Percentiles rank a stretch among this genome's conserved stretches.
These are phyloP conservation scores for Pteronotus mesoamericanus DNA, from an alignment of 2,797 vertebrate species.

Conservation along the genomic window DNA sequence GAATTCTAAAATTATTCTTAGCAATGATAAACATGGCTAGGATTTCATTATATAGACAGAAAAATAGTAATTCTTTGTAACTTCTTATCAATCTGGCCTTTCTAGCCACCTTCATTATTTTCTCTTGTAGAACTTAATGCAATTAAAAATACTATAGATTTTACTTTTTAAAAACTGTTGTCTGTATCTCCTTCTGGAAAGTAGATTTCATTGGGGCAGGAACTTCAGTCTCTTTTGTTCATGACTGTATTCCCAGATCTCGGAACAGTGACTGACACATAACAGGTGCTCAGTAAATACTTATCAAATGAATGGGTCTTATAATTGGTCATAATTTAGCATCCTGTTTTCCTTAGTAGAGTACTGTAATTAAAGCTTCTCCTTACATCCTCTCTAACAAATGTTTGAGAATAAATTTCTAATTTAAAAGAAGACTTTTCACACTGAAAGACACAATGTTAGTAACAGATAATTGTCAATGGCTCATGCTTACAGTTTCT, in stretches of 20 bases:
- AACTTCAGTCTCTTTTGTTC: background rate
- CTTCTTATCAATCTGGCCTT: background rate
- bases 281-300: background rate
- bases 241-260: background rate
- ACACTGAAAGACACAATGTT: background rate
- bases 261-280: background rate
- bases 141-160: background rate
- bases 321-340: background rate
- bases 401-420: constrained; percentile 9
- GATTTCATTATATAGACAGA: background rate
- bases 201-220: background rate
- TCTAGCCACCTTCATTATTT: background rate
- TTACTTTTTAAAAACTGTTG: background rate
- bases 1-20: constrained; percentile 4
- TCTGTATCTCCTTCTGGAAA: background rate
- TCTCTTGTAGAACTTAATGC: background rate
- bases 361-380: background rate
- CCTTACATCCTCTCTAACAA: background rate
- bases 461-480: background rate
- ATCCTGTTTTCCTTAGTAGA: background rate
- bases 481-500: background rate
- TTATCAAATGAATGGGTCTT: background rate
- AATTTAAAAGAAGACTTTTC: constrained; percentile 37
- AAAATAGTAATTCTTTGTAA: background rate
- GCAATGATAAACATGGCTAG: background rate